Conservation (phyloP, 2,797 vertebrate genomes). For the Gymnocypris eckloni region DNA sequence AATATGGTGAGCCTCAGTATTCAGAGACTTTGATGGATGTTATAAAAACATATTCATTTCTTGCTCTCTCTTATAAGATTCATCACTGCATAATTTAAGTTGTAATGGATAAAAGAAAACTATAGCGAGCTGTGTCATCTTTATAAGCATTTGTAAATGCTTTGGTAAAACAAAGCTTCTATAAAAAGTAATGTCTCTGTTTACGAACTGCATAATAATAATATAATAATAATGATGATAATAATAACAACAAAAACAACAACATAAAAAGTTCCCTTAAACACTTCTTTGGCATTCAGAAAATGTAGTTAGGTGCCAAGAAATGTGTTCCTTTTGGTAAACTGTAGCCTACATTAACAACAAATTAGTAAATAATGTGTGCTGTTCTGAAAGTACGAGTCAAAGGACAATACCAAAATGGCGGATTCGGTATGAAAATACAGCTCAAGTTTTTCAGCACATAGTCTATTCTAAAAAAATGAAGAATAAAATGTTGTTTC, state of each 20-base stretch:
- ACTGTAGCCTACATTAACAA: too few relatives aligned
- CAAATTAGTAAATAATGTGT: too few relatives aligned
- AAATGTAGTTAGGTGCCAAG: not conserved
- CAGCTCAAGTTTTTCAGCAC: not conserved
- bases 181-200: not conserved
- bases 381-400: too few relatives aligned
- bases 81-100: not conserved
- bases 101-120: not conserved
- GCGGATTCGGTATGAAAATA: too few relatives aligned
- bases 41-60: not conserved
- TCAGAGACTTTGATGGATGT: not conserved
- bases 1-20: not conserved
- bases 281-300: not conserved
- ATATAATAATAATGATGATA: not conserved
- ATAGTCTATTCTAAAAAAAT: not conserved
- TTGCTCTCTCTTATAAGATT: not conserved
- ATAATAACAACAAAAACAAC: too few relatives aligned
- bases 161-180: not conserved
- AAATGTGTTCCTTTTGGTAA: too few relatives aligned
- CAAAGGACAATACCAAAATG: too few relatives aligned
- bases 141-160: not conserved
- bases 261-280: not conserved
- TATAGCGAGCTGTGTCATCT: not conserved
- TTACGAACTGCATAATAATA: not conserved
- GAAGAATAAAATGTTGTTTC: slow-evolving; percentile 8